Base-by-base conservation (phyloP, 2,888 invertebrate genomes). In the Capitulum mitella region DNA sequence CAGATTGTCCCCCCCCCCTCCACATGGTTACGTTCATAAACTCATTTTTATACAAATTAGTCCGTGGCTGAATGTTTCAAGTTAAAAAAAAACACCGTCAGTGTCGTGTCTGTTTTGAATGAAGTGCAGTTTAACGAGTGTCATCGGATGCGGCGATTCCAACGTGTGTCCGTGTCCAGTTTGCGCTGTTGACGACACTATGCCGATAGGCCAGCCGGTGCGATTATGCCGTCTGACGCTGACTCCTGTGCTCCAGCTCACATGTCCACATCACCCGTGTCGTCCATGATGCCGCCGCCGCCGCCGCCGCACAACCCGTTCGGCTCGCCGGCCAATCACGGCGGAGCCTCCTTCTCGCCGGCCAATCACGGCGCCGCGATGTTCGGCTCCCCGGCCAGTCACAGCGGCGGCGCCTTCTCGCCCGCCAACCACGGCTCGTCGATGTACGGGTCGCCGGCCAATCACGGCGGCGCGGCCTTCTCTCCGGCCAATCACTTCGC, bases 301-400 rank as follows among this genome's bases (percentile, higher is more conserved):
- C 70, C 70, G 40, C 70, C 70, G 26, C 70, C 70, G 26, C 70
- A 70, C 70, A 40, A 37, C 40, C 70, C 37, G 70, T 70, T 70
- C 70, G 70, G 70, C 64, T 64, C 74, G 43, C 70, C 70, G 32
- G 26, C 37, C 37, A 70, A 19, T 37, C 70, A 37, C 22, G 14
- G n/a, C 74, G 26, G 37, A 3, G 34, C 70, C 32, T 16, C 74
- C 29, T 74, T 40, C n/a, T 40, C 74, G 6, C 74, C 74, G 43
- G 43, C 74, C 74, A 74, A 74, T 43, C 74, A 74, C 12, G 26
- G 61, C 61, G 29, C 32, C 8, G 8, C 61, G 3, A 32, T 32
- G 61, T 29, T 29, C 29, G 29, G 29, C 37, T 34, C 70, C 8
- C 34, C 70, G 34, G 37, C 70, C 70, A 70, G 16, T 37, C 70